Evolutionary conservation across 2,797 vertebrate genomes (phyloP), one percentile per base, ranked within the genome.

Genomic region (Melanotaenia parkinsoni): DNA sequence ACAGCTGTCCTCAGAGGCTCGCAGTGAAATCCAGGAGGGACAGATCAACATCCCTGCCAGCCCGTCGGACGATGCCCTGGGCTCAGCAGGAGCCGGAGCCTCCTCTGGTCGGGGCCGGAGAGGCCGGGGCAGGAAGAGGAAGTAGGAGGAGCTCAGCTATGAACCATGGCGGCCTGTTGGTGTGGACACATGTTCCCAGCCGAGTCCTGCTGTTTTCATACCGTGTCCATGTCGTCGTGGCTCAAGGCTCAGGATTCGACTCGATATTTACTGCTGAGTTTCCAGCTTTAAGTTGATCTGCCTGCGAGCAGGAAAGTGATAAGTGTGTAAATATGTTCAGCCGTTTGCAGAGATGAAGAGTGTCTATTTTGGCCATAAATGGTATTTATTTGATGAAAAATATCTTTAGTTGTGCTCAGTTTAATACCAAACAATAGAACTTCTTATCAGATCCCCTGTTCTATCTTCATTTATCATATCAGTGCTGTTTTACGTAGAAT

Each of bases 21-120:
- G 97, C 18, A 96, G 95, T 51, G 97, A 99, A 67, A 98, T 99
- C 77, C 98, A 99, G 83, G 98, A 98, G 64, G 98, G 98, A 50
- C 98, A 99, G 86, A 98, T 99, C 92, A 97, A 98, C 92, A 97
- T 99, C 1, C 93, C 92, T 0, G 86, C 96, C 83, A 89, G 94
- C 5, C 93, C 96, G 0, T 3, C 74, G 0, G 88, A 88, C 24
- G 4, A 20, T 0, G 45, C n/a, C 54, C 88, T 0, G 91, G 88
- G 65, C 58, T 13, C 50, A 0, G 81, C 16, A 0, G 90, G 75
- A 5, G 83, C 89, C 0, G 92, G 89, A 11, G 73, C 93, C 59
- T 84, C 91, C 22, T 20, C 86, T 0, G 71, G 88, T 53, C 75
- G 96, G 2, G 95, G 96, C 77, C 89, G 97, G 83, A 96, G 96